Evolutionary conservation across 2,113 vertebrate genomes (phyloP), one percentile per base, ranked within the genome.

Genomic region (Ammospiza caudacuta): DNA sequence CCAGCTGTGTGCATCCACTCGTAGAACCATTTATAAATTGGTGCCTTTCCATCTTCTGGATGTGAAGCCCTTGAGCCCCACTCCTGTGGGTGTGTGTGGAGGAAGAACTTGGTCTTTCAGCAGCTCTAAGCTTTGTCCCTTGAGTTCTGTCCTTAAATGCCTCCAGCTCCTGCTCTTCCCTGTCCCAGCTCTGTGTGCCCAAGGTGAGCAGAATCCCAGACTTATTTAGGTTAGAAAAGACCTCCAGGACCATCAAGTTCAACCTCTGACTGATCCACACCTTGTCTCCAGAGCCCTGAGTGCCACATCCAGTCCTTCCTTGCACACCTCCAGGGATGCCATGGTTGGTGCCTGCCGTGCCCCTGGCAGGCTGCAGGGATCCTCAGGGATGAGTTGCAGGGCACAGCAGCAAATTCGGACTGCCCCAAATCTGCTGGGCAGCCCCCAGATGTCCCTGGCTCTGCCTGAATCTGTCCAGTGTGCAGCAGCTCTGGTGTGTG

Each of bases 401-500:
- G 49, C 49, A 14, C 23, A 58, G 61, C 57, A 6, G 7, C 8
- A 25, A 27, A 21, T 4, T 3, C 5, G 7, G 9, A 9, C 12
- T 43, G 55, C 24, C 39, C 28, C n/a, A 23, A 3, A 21, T 27
- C 49, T 16, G 1, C 2, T 51, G 75, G 79, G 41, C n/a, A 17
- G 2, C 9, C 2, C 37, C n/a, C 27, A 3, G 9, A 1, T 29
- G 3, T 22, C 23, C 31, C 62, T 64, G 68, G 25, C 44, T 52
- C 17, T 28, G 0, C 58, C 17, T 51, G 22, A 68, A 5, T 25
- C 33, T 25, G 18, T 23, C 9, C 35, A 1, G 9, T 11, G 35
- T 28, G 68, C 59, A n/a, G 0, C 9, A 1, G 8, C 20, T 27
- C 27, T 18, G 5, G 12, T 6, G 3, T n/a, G 23, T 28, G 1